Percentiles rank a stretch among this genome's conserved stretches.
Conservation (phyloP, 2,113 vertebrate species). For the Falco punctatus region DNA sequence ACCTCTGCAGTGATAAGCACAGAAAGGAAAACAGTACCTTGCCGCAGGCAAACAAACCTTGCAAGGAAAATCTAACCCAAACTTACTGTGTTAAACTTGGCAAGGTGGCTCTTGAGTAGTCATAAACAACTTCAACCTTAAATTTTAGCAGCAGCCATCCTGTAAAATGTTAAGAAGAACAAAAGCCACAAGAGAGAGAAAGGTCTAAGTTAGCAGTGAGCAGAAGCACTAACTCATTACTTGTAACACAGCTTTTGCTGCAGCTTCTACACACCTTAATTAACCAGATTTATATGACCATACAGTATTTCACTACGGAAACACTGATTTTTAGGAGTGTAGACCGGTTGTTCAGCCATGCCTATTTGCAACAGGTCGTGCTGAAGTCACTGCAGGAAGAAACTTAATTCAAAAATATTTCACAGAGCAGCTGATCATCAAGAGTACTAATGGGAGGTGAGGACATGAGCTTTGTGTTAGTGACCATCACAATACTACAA, state of each 20-base stretch:
- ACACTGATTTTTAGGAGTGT: neutral
- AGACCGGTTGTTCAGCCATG: neutral
- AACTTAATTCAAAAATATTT: neutral
- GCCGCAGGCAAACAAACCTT: neutral
- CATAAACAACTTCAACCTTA: neutral
- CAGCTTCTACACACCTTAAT: neutral
- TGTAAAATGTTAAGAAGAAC: neutral
- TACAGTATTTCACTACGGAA: neutral
- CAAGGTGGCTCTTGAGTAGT: rapidly evolving
- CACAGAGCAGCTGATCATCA: rapidly evolving
- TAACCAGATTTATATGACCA: neutral
- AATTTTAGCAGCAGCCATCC: neutral
- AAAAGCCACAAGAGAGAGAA: neutral
- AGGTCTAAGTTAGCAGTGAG: neutral
- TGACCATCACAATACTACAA: neutral
- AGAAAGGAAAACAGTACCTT: neutral
- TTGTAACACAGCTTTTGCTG: neutral
- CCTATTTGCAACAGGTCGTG: neutral
- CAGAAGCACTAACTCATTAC: neutral
- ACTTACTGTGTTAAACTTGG: neutral
- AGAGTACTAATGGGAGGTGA: neutral
- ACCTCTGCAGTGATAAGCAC: neutral
- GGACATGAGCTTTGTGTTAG: neutral
- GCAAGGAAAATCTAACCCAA: neutral
- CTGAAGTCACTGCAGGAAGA: neutral